phyloP scores from a whole-genome alignment of 2,113 vertebrate genomes.

The Perccottus glenii region DNA sequence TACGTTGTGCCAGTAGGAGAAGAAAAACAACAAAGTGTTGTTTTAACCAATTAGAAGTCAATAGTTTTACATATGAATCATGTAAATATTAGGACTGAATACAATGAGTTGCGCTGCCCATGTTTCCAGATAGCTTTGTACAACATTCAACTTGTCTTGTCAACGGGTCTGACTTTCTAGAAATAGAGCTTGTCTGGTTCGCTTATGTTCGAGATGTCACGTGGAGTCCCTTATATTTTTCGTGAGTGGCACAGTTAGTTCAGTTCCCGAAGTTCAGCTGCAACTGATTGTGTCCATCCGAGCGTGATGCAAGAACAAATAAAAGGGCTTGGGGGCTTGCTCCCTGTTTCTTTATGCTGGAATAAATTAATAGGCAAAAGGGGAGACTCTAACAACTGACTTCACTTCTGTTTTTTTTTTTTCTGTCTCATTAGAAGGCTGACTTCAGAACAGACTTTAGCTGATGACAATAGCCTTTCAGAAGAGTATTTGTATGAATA shows the following conservation, averaged over 20 bases:
- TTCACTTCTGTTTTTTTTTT: constrained; percentile 3
- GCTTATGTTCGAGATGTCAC: constrained; percentile 29
- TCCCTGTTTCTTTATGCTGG: constrained; percentile 35
- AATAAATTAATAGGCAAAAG: constrained; percentile 50
- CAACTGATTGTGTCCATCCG: constrained; percentile 62
- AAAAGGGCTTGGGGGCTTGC: constrained; percentile 43
- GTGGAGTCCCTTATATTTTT: constrained; percentile 19
- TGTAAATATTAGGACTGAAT: no score
- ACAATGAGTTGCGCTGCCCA: no score
- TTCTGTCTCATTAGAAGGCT: constrained; percentile 15
- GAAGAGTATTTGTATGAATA: constrained; percentile 33
- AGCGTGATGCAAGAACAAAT: constrained; percentile 67
- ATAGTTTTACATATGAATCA: no score
- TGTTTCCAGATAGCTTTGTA: no score
- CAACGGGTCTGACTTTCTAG: no score
- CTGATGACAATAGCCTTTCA: constrained; percentile 15
- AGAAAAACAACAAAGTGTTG: no score
- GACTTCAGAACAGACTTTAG: constrained; percentile 28
- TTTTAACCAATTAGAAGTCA: no score
- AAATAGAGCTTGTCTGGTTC: constrained; percentile 15
- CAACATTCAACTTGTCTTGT: no score
- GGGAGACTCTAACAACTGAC: background rate
- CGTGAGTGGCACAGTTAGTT: constrained; percentile 10
- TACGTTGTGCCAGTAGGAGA: no score
- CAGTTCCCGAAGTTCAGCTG: constrained; percentile 61